phyloP scores from a whole-genome alignment of 2,888 invertebrate species.

The Homarus gammarus region DNA sequence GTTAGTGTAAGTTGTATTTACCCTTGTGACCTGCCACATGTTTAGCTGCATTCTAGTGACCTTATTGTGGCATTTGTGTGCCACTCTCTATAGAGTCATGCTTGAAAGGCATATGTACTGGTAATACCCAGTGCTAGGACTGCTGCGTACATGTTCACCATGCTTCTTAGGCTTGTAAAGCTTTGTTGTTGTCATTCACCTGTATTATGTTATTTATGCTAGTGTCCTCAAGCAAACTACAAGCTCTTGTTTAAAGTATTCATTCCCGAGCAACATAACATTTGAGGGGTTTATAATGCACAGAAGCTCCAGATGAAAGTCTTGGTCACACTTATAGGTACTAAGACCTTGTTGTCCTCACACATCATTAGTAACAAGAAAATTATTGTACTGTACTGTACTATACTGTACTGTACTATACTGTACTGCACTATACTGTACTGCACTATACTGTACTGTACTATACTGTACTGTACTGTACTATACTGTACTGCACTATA shows the following conservation, averaged over 20 bases:
- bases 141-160: constrained; percentile 9
- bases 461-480: no score
- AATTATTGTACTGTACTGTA: no score
- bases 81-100: not conserved
- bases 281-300: not conserved
- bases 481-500: no score
- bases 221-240: not conserved
- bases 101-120: not conserved
- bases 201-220: constrained; percentile 12
- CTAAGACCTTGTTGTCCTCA: no score
- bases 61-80: not conserved
- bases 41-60: constrained; percentile 18
- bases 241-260: constrained; percentile 2
- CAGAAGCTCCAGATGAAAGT: no score
- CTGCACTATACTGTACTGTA: no score
- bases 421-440: no score
- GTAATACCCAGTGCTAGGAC: not conserved
- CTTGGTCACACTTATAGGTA: no score
- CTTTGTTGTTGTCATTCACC: constrained; percentile 3
- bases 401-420: no score
- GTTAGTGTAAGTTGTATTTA: constrained; percentile 4
- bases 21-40: constrained; percentile 18
- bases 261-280: not conserved
- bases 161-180: constrained; percentile 5
- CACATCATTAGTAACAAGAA: no score